These are phyloP conservation scores for Drosophila dunni DNA, from an alignment of 1,140 invertebrate species.

Conservation along the genomic window DNA sequence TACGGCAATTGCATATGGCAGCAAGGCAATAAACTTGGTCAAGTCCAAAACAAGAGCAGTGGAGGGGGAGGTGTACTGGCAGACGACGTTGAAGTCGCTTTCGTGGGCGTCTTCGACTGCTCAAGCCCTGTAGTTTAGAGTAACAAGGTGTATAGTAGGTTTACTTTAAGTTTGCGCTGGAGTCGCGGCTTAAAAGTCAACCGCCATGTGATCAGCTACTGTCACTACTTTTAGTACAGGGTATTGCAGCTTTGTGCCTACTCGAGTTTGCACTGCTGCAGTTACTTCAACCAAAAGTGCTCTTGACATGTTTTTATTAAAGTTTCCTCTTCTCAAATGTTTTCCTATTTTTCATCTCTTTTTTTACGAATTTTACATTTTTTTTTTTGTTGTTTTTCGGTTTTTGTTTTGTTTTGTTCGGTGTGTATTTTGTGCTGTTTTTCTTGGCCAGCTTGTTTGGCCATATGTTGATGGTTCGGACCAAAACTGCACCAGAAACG, in stretches of 20 bases:
- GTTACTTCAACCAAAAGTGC: slow-evolving; percentile 62
- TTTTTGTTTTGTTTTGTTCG: slow-evolving; percentile 3
- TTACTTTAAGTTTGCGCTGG: too few relatives aligned
- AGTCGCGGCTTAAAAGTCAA: too few relatives aligned
- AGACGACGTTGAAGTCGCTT: not conserved
- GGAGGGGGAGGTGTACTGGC: not conserved
- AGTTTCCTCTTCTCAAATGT: slow-evolving; percentile 55
- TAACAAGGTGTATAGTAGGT: too few relatives aligned
- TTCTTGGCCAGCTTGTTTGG: slow-evolving; percentile 44
- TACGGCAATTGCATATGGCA: slow-evolving; percentile 77
- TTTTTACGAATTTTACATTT: not conserved
- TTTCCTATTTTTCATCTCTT: not conserved
- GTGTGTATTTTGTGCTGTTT: slow-evolving; percentile 19
- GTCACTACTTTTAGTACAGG: too few relatives aligned
- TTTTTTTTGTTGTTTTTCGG: not conserved
- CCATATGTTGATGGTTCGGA: slow-evolving; percentile 41
- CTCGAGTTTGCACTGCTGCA: slow-evolving; percentile 27
- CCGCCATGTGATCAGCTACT: too few relatives aligned
- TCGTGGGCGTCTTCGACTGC: slow-evolving; percentile 34
- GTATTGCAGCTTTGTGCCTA: not conserved
- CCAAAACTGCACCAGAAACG: slow-evolving; percentile 37
- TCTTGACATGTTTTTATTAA: slow-evolving; percentile 81
- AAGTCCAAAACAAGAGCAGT: slow-evolving; percentile 67
- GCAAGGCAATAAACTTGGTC: slow-evolving; percentile 77
- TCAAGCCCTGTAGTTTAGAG: too few relatives aligned